A percentile compares a stretch with the other conserved stretches of the same genome.
Conservation (phyloP, 2,888 invertebrate species). For the Hofmannophila pseudospretella region DNA sequence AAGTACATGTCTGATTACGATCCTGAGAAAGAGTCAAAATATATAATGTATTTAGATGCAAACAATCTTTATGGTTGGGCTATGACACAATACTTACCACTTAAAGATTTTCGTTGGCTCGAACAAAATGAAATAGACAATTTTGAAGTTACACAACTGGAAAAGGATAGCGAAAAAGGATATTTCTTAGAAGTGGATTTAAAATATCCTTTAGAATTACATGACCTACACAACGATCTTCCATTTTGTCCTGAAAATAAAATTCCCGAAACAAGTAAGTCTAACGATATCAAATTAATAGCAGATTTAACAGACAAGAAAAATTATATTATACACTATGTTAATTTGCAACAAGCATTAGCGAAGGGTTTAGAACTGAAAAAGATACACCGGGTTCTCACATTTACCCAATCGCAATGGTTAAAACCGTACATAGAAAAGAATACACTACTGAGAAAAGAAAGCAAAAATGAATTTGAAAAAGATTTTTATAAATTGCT, state of each 20-base stretch:
- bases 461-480: slow-evolving; percentile 33
- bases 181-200: slow-evolving; percentile 14
- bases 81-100: slow-evolving; percentile 25
- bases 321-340: slow-evolving; percentile 11
- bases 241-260: slow-evolving; percentile 10
- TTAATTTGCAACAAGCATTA: slow-evolving; percentile 8
- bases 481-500: slow-evolving; percentile 45
- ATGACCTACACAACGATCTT: slow-evolving; percentile 10
- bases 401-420: slow-evolving; percentile 41
- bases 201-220: slow-evolving; percentile 10
- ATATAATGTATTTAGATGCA: slow-evolving; percentile 25
- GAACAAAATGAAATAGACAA: slow-evolving; percentile 10
- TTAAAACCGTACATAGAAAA: slow-evolving; percentile 39
- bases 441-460: slow-evolving; percentile 34
- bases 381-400: slow-evolving; percentile 1
- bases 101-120: slow-evolving; percentile 16
- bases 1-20: slow-evolving; percentile 7
- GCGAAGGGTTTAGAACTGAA: background rate
- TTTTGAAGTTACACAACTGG: background rate
- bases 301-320: slow-evolving; percentile 8
- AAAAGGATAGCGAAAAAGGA: background rate
- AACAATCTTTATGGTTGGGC: slow-evolving; percentile 34
- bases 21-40: slow-evolving; percentile 11
- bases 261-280: background rate
- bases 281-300: slow-evolving; percentile 7